Evolutionary conservation across 2,113 vertebrate genomes (phyloP).

Genomic region (Forbesichthys agassizii): DNA sequence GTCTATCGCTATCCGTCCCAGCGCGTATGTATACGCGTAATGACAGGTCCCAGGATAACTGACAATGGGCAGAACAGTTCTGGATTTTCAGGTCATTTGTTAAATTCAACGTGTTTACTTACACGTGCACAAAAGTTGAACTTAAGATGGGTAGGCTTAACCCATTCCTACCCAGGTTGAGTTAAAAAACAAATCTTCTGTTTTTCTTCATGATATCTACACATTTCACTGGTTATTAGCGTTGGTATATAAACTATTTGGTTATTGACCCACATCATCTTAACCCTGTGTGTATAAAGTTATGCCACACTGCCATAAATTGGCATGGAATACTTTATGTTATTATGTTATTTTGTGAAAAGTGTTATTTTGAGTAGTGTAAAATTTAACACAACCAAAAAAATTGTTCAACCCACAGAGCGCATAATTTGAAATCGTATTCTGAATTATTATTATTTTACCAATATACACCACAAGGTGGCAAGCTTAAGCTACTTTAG

Average conservation of each 20-base stretch:
- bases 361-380: no score
- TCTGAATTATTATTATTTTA: no score
- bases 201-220: no score
- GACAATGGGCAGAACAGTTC: slow-evolving; percentile 38
- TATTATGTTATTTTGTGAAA: no score
- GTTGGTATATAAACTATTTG: no score
- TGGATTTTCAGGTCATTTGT: slow-evolving; percentile 42
- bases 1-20: slow-evolving; percentile 31
- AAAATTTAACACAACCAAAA: no score
- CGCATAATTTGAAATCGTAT: no score
- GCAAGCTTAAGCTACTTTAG: slow-evolving; percentile 21
- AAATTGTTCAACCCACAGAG: no score
- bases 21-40: slow-evolving; percentile 36
- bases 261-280: no score
- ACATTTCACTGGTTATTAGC: no score
- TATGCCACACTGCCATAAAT: background rate
- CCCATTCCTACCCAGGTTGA: slow-evolving; percentile 45
- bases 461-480: slow-evolving; percentile 41
- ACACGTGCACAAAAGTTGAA: slow-evolving; percentile 51
- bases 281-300: background rate
- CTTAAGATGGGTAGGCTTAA: slow-evolving; percentile 55
- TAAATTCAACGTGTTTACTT: slow-evolving; percentile 51
- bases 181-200: slow-evolving; percentile 29
- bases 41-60: slow-evolving; percentile 43
- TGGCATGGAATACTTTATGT: no score